Percentiles rank a stretch among this genome's conserved stretches.
Evolutionary conservation across 2,797 vertebrate genomes (phyloP).

Genomic region (Urocyon cinereoargenteus): DNA sequence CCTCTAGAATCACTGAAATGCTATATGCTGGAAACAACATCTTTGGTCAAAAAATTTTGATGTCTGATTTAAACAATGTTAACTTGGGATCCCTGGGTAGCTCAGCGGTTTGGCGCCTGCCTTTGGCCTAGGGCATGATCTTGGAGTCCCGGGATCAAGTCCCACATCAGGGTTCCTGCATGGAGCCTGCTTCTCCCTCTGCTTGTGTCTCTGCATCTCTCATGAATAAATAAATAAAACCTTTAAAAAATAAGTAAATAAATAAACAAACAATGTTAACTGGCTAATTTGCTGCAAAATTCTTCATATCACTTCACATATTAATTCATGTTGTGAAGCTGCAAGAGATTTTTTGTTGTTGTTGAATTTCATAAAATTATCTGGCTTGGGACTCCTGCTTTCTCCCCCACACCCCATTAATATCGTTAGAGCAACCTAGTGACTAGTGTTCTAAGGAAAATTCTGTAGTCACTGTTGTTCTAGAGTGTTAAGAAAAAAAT

Average conservation of each 20-base stretch:
- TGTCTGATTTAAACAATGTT: neutral
- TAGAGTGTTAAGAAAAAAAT: neutral
- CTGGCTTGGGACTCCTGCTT: neutral
- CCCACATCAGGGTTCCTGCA: no score
- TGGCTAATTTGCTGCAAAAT: neutral
- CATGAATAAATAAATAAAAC: no score
- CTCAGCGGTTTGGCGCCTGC: no score
- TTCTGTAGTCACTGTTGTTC: neutral
- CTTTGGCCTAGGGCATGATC: no score
- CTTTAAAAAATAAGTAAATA: no score
- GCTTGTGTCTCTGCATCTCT: no score
- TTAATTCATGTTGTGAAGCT: neutral
- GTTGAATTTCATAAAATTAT: neutral
- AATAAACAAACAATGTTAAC: no score
- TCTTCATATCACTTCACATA: neutral
- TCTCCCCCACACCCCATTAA: rapidly evolving
- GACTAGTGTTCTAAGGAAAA: neutral
- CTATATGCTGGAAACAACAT: neutral
- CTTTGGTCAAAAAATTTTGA: neutral
- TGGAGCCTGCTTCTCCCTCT: no score
- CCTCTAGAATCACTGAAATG: neutral
- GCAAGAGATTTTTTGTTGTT: neutral
- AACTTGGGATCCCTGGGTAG: neutral
- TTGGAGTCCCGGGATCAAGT: no score
- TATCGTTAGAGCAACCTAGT: neutral